Percentiles rank a stretch among this genome's conserved stretches.
Conservation (phyloP, 2,888 invertebrate genomes). For the Drosophila siamana region DNA sequence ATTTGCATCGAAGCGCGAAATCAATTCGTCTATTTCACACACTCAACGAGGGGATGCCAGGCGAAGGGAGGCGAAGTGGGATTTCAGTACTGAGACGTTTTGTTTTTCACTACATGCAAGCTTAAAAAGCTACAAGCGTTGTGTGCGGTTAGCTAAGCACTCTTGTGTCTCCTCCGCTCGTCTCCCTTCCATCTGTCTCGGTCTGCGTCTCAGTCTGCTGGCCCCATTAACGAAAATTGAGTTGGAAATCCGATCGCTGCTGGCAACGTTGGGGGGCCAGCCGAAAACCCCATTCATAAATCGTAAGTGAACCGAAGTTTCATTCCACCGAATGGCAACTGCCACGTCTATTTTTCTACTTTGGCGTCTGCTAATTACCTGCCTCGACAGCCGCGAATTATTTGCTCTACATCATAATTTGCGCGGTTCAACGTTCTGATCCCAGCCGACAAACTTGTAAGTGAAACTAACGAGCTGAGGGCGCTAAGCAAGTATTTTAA, state of each 20-base stretch:
- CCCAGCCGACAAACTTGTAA: background rate
- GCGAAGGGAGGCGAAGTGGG: background rate
- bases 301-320: slow-evolving; percentile 28
- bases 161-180: slow-evolving; percentile 51
- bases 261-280: slow-evolving; percentile 53
- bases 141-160: slow-evolving; percentile 63
- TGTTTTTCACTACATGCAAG: slow-evolving; percentile 67
- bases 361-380: slow-evolving; percentile 21
- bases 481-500: background rate
- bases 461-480: background rate
- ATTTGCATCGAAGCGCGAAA: slow-evolving; percentile 77
- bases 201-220: slow-evolving; percentile 47
- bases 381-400: slow-evolving; percentile 14
- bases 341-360: background rate
- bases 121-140: slow-evolving; percentile 52
- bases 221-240: slow-evolving; percentile 61
- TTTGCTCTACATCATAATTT: slow-evolving; percentile 23
- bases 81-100: slow-evolving; percentile 60
- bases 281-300: slow-evolving; percentile 59
- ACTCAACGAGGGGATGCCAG: slow-evolving; percentile 23
- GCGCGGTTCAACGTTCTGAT: background rate
- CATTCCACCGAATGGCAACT: slow-evolving; percentile 25
- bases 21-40: slow-evolving; percentile 77
- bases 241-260: slow-evolving; percentile 68
- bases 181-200: background rate